A percentile compares a stretch with the other conserved stretches of the same genome.
Conservation (phyloP, 1,140 invertebrate genomes). For the Zaprionus ornatus region DNA sequence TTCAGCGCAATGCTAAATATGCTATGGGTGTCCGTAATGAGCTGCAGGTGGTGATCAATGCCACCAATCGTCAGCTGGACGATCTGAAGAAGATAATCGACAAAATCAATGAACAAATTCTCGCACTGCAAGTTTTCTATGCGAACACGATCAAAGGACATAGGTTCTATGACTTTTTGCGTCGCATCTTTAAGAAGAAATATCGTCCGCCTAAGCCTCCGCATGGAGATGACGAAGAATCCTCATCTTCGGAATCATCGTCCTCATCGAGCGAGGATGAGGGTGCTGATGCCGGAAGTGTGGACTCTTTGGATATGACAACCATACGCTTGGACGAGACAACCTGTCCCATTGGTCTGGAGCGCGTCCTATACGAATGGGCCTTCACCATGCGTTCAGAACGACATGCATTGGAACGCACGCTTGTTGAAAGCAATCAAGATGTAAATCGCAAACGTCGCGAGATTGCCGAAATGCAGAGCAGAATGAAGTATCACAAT, state of each 20-base stretch:
- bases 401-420: conserved; percentile 85
- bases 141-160: conserved; percentile 87
- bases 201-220: conserved; percentile 86
- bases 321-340: conserved; percentile 89
- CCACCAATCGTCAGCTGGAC: conserved; percentile 86
- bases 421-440: conserved; percentile 83
- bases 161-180: conserved; percentile 90
- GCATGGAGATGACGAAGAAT: conserved; percentile 59
- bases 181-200: conserved; percentile 91
- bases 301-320: conserved; percentile 87
- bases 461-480: conserved; percentile 71
- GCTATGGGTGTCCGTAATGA: conserved; percentile 84
- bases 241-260: conserved; percentile 70
- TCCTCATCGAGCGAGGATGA: conserved; percentile 86
- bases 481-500: conserved; percentile 69
- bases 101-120: conserved; percentile 86
- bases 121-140: conserved; percentile 86
- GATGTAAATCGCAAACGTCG: conserved; percentile 84
- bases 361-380: conserved; percentile 87
- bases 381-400: conserved; percentile 87
- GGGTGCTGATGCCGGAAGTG: conserved; percentile 85
- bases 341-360: conserved; percentile 90
- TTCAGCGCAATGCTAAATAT: conserved; percentile 86
- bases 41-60: conserved; percentile 84
- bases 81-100: conserved; percentile 85